Evolutionary conservation across 2,888 invertebrate genomes (phyloP).

Genomic region (Epistrophella euchroma): DNA sequence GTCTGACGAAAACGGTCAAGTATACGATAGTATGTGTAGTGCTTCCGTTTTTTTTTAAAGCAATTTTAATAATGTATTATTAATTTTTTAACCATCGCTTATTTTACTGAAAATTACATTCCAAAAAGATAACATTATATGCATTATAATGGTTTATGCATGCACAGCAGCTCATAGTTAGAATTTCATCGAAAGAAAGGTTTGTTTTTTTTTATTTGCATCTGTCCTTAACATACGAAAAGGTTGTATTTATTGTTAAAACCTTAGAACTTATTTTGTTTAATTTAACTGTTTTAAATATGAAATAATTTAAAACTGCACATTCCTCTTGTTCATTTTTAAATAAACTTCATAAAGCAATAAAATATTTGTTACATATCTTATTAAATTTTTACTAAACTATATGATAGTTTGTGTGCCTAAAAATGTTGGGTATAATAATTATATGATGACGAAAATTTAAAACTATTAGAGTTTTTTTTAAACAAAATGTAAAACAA

Average conservation of each 20-base stretch:
- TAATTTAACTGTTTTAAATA: slow-evolving; percentile 9
- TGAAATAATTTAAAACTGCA: slow-evolving; percentile 26
- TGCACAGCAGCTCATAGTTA: slow-evolving; percentile 17
- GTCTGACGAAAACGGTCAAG: slow-evolving; percentile 11
- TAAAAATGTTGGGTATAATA: slow-evolving; percentile 33
- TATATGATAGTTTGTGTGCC: slow-evolving; percentile 58
- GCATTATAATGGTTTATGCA: neutral
- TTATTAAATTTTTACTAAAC: slow-evolving; percentile 47
- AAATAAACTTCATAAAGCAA: slow-evolving; percentile 24
- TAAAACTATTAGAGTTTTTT: slow-evolving; percentile 27
- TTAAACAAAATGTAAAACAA: slow-evolving; percentile 40
- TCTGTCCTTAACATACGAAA: neutral
- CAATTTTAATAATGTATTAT: slow-evolving; percentile 10
- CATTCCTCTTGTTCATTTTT: slow-evolving; percentile 62
- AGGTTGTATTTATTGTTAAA: slow-evolving; percentile 32
- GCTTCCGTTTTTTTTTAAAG: slow-evolving; percentile 20
- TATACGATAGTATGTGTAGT: neutral
- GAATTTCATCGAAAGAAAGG: neutral
- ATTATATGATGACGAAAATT: slow-evolving; percentile 32
- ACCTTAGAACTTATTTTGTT: neutral
- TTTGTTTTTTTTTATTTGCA: slow-evolving; percentile 12
- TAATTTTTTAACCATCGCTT: neutral
- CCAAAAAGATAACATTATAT: slow-evolving; percentile 36
- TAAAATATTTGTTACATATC: slow-evolving; percentile 62
- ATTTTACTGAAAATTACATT: slow-evolving; percentile 41